A percentile compares a stretch with the other conserved stretches of the same genome.
Conservation (phyloP, 1,140 invertebrate species). For the Magallana ariakensis region DNA sequence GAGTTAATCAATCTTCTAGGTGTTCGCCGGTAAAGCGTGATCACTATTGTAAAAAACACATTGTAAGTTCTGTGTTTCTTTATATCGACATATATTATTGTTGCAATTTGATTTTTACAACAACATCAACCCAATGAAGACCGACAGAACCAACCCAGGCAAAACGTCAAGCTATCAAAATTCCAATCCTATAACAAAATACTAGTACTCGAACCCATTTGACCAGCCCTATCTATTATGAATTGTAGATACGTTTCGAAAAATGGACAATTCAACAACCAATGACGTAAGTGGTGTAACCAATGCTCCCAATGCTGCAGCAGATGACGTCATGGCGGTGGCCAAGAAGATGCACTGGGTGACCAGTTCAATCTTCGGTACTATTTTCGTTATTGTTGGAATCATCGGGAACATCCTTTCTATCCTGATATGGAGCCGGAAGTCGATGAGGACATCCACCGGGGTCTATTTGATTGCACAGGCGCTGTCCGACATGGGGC, state of each 20-base stretch:
- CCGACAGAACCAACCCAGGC: too few species aligned
- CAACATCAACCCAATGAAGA: too few species aligned
- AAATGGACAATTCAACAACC: background rate
- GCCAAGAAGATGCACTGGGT: conserved; percentile 66
- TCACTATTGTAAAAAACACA: too few species aligned
- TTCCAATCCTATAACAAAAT: too few species aligned
- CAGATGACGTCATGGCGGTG: conserved; percentile 54
- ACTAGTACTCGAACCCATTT: too few species aligned
- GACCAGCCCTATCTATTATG: too few species aligned
- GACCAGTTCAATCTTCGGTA: conserved; percentile 64
- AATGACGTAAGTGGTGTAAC: background rate
- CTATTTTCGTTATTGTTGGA: conserved; percentile 67
- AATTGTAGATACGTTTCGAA: background rate
- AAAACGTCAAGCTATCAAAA: too few species aligned
- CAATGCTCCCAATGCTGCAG: background rate
- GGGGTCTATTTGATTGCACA: conserved; percentile 69
- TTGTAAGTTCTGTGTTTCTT: too few species aligned
- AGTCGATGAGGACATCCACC: conserved; percentile 65
- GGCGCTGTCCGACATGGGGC: conserved; percentile 63
- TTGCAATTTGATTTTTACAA: too few species aligned
- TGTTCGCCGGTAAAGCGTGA: too few species aligned
- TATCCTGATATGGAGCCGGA: conserved; percentile 64
- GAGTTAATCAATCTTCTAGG: too few species aligned
- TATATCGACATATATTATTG: too few species aligned
- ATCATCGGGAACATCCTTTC: conserved; percentile 68